phyloP scores from a whole-genome alignment of 1,140 invertebrate species.

The Rhagoletis zephyria region DNA sequence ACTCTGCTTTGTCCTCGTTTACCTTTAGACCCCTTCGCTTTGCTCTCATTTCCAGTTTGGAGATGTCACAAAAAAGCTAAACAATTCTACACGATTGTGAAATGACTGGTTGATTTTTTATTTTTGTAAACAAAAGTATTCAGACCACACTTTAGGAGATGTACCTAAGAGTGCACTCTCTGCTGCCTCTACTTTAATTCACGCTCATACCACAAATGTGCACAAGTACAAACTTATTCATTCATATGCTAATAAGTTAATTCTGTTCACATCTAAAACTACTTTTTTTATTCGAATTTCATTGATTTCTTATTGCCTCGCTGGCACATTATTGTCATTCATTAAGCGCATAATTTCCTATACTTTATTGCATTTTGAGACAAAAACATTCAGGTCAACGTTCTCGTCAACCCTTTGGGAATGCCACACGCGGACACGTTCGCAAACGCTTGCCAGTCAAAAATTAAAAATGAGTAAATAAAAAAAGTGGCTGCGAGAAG shows the following conservation, averaged over 20 bases:
- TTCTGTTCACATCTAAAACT: constrained; percentile 17
- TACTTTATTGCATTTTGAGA: constrained; percentile 40
- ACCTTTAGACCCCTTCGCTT: too few relatives aligned
- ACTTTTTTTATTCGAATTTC: background rate
- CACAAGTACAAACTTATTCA: background rate
- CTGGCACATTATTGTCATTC: constrained; percentile 44
- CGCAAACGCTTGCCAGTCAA: background rate
- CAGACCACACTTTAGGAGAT: too few relatives aligned
- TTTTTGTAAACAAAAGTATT: too few relatives aligned
- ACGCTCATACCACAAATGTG: background rate
- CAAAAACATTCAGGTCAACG: constrained; percentile 33
- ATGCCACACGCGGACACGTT: background rate
- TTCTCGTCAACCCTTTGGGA: constrained; percentile 29
- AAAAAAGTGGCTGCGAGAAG: background rate
- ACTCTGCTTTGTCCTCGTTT: too few relatives aligned
- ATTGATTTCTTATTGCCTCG: constrained; percentile 46
- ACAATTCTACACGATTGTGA: too few relatives aligned
- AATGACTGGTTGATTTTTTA: too few relatives aligned
- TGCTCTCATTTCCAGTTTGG: too few relatives aligned
- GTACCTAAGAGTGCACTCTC: too few relatives aligned
- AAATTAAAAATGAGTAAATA: background rate
- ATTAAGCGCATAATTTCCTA: constrained; percentile 42
- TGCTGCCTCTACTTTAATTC: too few relatives aligned
- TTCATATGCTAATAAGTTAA: background rate
- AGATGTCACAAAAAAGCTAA: too few relatives aligned